Percentiles rank a stretch among this genome's conserved stretches.
phyloP scores from a whole-genome alignment of 2,888 invertebrate species.

The Nephrotoma guestfalica region DNA sequence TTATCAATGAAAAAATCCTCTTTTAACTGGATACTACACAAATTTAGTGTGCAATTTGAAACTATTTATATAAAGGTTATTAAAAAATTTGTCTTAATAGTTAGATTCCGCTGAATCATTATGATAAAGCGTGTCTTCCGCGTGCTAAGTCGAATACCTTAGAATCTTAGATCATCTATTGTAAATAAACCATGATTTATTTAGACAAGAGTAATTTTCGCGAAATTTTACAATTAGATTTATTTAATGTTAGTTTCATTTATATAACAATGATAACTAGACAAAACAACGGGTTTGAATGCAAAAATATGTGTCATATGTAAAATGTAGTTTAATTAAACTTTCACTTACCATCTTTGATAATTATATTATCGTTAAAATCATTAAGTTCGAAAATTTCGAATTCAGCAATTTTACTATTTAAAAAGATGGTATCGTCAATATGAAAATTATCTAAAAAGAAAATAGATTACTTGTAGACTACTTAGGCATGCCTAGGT shows the following conservation, averaged over 20 bases:
- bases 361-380: neutral
- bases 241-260: neutral
- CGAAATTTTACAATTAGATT: neutral
- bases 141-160: neutral
- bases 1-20: neutral
- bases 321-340: neutral
- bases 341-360: conserved; percentile 1
- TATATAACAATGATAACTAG: neutral
- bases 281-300: neutral
- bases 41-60: neutral
- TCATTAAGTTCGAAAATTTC: neutral
- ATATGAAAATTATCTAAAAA: neutral
- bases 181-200: neutral
- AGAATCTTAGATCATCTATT: neutral
- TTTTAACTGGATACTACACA: neutral
- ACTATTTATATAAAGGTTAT: neutral
- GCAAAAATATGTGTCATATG: neutral
- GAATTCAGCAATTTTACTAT: neutral
- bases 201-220: neutral
- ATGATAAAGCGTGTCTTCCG: neutral
- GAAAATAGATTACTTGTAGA: neutral
- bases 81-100: neutral
- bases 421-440: neutral
- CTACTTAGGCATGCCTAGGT: too few relatives aligned
- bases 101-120: neutral